Base-by-base conservation (phyloP, 2,113 vertebrate genomes). In the Callorhinus ursinus region DNA sequence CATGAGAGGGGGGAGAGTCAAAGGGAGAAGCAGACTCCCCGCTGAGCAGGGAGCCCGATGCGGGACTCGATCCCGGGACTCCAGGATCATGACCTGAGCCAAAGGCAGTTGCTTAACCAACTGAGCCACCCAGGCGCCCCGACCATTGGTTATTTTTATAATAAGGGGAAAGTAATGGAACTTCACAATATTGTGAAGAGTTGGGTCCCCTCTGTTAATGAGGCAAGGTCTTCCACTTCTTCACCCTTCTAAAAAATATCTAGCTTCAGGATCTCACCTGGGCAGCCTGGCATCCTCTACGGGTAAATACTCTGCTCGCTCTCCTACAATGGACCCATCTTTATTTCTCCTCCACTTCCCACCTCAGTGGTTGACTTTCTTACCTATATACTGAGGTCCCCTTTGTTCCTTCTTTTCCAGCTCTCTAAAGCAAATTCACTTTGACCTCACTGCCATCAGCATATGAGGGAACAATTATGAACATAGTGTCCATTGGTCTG, bases 221-320 rank as follows among this genome's bases (percentile, higher is more conserved):
- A 81, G 33, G 63, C 18, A 65, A 63, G 26, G 59, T 2, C 15
- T 31, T 28, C 71, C 31, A 1, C 4, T 82, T 49, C 71, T 46
- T 7, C n/a, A 22, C 7, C 39, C 51, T 71, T 59, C 86, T 69
- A 59, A 39, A 33, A 69, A 4, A n/a, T 12, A 21, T 11, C 83
- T 18, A 14, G 31, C 11, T 21, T 51, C 46, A 42, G 82, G 36
- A 49, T 21, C 49, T 51, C 13, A 24, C 24, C 16, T 39, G 24
- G 49, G 49, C 36, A 80, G 65, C 36, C 1, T 2, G 0, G n/a
- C 1, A 14, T 18, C 79, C 51, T 26, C 33, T 15, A 22, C 0
- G 3, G n/a, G 2, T 33, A 46, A 55, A 65, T n/a, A 19, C 33
- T 67, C 2, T 13, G 24, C 15, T 53, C 59, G 33, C 15, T 55